Percentiles rank a stretch among this genome's conserved stretches.
Conservation (phyloP, 2,797 vertebrate genomes). For the Avahi laniger region DNA sequence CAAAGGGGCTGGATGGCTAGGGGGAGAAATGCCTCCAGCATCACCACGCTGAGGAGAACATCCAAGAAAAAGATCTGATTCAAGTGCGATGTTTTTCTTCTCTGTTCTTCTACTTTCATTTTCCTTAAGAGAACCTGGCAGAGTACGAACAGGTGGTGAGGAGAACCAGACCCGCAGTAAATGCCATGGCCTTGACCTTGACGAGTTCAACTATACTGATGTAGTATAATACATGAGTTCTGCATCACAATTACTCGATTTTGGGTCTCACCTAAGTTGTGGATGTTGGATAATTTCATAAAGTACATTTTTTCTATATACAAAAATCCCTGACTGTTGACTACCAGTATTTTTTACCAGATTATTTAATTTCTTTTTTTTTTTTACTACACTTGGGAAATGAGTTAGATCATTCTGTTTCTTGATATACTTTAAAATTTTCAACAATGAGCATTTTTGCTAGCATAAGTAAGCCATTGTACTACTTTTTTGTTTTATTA, state of each 20-base stretch:
- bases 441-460: neutral
- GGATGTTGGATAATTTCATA: neutral
- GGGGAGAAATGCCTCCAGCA: neutral
- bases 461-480: neutral
- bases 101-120: neutral
- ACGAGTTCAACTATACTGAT: neutral
- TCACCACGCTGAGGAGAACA: neutral
- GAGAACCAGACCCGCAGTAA: neutral
- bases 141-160: neutral
- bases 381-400: neutral
- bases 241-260: neutral
- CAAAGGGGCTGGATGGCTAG: neutral
- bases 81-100: slow-evolving; percentile 21
- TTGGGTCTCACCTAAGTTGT: neutral
- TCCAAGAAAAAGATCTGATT: slow-evolving; percentile 25
- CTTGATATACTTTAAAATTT: neutral
- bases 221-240: neutral
- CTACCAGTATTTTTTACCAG: neutral
- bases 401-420: neutral
- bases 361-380: neutral
- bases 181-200: neutral
- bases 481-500: neutral
- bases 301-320: neutral
- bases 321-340: neutral
- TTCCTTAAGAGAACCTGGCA: neutral